Percentiles rank a stretch among this genome's conserved stretches.
Conservation (phyloP, 2,888 invertebrate genomes). For the Chymomyza procnemis region DNA sequence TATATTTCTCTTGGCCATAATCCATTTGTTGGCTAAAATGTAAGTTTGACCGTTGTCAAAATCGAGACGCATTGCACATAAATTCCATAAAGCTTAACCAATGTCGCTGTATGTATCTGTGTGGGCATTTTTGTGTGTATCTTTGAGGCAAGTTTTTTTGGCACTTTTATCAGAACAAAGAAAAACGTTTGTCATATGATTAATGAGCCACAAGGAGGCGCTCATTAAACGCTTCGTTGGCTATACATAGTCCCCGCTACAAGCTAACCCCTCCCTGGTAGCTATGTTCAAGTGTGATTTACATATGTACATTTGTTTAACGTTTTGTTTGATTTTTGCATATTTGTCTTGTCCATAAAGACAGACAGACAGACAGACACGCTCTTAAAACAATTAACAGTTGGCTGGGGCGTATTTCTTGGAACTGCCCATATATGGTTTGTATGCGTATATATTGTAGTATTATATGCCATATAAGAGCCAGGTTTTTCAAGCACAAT, state of each 20-base stretch:
- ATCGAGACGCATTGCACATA: slow-evolving; percentile 50
- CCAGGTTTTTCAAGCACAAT: too few species aligned
- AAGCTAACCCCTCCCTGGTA: too few species aligned
- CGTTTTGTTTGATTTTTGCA: not conserved
- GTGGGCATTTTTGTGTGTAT: too few species aligned
- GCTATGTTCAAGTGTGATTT: too few species aligned
- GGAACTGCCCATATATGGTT: not conserved
- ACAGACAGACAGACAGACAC: too few species aligned
- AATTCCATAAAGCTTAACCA: slow-evolving; percentile 44
- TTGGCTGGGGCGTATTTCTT: not conserved
- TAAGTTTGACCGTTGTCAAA: slow-evolving; percentile 43
- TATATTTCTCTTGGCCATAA: too few species aligned
- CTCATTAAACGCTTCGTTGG: too few species aligned
- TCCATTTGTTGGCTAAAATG: too few species aligned
- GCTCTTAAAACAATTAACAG: not conserved
- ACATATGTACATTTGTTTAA: too few species aligned
- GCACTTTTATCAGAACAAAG: slow-evolving; percentile 48
- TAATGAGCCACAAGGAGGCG: slow-evolving; percentile 43
- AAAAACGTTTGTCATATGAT: slow-evolving; percentile 70
- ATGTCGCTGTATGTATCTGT: not conserved
- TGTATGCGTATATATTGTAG: slow-evolving; percentile 2
- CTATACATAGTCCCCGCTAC: too few species aligned
- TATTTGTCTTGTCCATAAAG: not conserved
- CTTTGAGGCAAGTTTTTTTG: not conserved
- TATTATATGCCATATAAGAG: too few species aligned